Evolutionary conservation across 2,113 vertebrate genomes (phyloP).

Genomic region (Cyanoderma ruficeps): DNA sequence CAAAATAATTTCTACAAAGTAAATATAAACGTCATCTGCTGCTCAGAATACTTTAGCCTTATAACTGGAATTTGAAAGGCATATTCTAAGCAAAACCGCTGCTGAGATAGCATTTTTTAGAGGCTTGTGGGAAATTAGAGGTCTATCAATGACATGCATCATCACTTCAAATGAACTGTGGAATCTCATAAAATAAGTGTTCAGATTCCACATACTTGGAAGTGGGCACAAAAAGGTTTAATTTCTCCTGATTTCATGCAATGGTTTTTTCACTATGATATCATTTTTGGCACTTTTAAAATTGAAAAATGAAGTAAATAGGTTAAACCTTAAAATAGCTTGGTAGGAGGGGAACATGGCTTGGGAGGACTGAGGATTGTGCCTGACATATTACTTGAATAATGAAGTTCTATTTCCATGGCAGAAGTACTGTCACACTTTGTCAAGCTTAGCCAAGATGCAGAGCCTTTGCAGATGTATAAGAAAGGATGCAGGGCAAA

Average conservation of each 20-base stretch:
- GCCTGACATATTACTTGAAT: not conserved
- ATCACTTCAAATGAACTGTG: slow-evolving; percentile 45
- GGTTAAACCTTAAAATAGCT: not conserved
- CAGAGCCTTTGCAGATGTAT: not conserved
- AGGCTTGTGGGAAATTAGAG: not conserved
- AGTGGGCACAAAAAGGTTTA: not conserved
- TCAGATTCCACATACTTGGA: not conserved
- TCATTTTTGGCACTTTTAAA: slow-evolving; percentile 13
- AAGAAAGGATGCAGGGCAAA: not conserved
- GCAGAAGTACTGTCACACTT: not conserved
- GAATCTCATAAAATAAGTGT: slow-evolving; percentile 44
- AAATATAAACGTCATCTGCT: not conserved
- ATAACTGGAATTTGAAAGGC: not conserved
- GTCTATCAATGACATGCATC: slow-evolving; percentile 51
- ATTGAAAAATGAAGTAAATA: not conserved
- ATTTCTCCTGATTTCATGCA: slow-evolving; percentile 59
- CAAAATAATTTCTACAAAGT: not conserved
- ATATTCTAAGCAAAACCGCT: not conserved
- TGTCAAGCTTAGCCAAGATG: not conserved
- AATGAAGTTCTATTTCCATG: not conserved
- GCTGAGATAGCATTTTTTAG: not conserved
- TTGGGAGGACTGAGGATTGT: not conserved
- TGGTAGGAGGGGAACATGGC: not conserved
- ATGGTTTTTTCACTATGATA: not conserved
- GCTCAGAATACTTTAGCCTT: not conserved